Conservation (phyloP, 2,888 invertebrate genomes). For the Malthinus seriepunctatus region DNA sequence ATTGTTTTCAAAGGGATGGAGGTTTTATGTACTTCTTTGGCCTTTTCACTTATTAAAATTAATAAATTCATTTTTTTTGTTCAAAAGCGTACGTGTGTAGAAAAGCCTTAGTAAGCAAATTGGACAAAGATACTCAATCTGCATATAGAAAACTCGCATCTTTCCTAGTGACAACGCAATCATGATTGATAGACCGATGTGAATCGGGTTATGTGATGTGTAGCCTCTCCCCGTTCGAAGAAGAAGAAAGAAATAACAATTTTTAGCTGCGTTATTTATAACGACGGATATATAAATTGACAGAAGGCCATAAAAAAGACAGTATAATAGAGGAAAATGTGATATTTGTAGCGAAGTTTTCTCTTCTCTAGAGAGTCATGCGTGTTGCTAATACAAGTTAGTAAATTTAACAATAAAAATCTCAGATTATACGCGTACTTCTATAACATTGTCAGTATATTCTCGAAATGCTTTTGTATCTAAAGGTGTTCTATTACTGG, state of each 20-base stretch:
- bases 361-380: constrained; percentile 19
- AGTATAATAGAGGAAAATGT: constrained; percentile 25
- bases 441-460: constrained; percentile 20
- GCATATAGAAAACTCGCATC: constrained; percentile 28
- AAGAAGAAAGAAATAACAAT: constrained; percentile 23
- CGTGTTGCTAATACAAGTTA: constrained; percentile 20
- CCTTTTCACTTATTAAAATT: too few relatives aligned
- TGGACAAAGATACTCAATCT: constrained; percentile 26
- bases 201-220: too few relatives aligned
- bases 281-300: constrained; percentile 31
- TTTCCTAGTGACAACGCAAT: constrained; percentile 28
- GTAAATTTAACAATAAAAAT: constrained; percentile 25
- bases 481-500: constrained; percentile 33
- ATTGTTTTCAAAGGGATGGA: too few relatives aligned
- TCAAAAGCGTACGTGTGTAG: constrained; percentile 5
- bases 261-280: constrained; percentile 30
- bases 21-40: too few relatives aligned
- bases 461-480: constrained; percentile 16
- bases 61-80: too few relatives aligned
- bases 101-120: constrained; percentile 17
- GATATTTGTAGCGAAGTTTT: constrained; percentile 23
- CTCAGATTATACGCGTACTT: constrained; percentile 23
- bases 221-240: constrained; percentile 9
- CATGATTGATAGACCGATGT: constrained; percentile 33
- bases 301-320: constrained; percentile 29